These are phyloP conservation scores for Lithophane leautieri DNA, from an alignment of 2,888 invertebrate genomes.

Conservation along the genomic window DNA sequence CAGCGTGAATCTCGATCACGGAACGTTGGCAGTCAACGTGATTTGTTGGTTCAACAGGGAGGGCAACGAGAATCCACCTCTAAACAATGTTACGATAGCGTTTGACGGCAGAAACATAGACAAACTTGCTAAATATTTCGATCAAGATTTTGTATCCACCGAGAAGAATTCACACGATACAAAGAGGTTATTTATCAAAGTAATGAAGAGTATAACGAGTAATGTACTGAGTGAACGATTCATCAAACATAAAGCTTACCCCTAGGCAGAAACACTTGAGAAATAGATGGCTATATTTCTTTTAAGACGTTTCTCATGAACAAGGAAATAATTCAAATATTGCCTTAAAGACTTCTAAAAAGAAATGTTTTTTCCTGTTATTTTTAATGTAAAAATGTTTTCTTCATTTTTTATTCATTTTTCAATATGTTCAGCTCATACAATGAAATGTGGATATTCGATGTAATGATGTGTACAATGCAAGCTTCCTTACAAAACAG, in stretches of 20 bases:
- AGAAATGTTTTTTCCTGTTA: slow-evolving; percentile 32
- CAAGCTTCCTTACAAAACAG: slow-evolving; percentile 42
- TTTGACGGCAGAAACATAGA: slow-evolving; percentile 51
- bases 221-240: slow-evolving; percentile 63
- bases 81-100: slow-evolving; percentile 67
- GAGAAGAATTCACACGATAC: slow-evolving; percentile 58
- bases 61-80: slow-evolving; percentile 58
- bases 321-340: slow-evolving; percentile 58
- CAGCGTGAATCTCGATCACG: slow-evolving; percentile 68
- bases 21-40: slow-evolving; percentile 66
- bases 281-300: slow-evolving; percentile 64
- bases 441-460: not conserved
- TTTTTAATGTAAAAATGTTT: slow-evolving; percentile 8
- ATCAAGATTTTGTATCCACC: slow-evolving; percentile 53
- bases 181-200: slow-evolving; percentile 60
- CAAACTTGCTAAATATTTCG: slow-evolving; percentile 60
- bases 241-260: slow-evolving; percentile 64
- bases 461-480: slow-evolving; percentile 32
- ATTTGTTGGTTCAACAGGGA: slow-evolving; percentile 68
- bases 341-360: slow-evolving; percentile 38
- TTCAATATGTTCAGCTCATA: not conserved
- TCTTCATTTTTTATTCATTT: not conserved
- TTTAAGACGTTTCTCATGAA: slow-evolving; percentile 55
- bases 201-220: slow-evolving; percentile 62
- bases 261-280: slow-evolving; percentile 60